These are phyloP conservation scores for Centropus unirufus DNA, from an alignment of 2,113 vertebrate species.

Conservation along the genomic window DNA sequence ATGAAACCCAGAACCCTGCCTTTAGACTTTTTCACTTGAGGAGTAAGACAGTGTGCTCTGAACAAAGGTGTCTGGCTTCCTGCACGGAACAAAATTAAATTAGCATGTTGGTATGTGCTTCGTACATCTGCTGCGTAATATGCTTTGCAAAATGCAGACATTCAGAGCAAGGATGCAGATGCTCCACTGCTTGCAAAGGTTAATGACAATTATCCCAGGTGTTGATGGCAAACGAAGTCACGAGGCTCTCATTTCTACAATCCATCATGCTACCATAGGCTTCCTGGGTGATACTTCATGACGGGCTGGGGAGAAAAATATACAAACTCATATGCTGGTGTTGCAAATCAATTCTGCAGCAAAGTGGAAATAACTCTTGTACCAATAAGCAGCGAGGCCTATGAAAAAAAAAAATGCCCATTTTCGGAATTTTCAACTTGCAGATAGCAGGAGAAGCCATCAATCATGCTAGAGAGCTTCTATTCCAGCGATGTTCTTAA, in stretches of 20 bases:
- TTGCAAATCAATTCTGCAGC: conserved; percentile 89
- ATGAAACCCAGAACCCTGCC: background rate
- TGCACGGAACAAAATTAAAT: conserved; percentile 2
- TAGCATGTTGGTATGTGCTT: background rate
- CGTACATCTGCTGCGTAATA: conserved; percentile 48
- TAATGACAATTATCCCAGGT: conserved; percentile 74
- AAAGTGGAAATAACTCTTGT: conserved; percentile 84
- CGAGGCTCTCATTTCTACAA: conserved; percentile 57
- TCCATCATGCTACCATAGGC: conserved; percentile 66
- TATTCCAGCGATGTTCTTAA: conserved; percentile 79
- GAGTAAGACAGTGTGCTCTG: conserved; percentile 3
- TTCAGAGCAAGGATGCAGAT: conserved; percentile 59
- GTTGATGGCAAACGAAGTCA: conserved; percentile 58
- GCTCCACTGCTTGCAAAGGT: conserved; percentile 46
- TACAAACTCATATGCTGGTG: conserved; percentile 85
- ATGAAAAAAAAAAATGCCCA: conserved; percentile 67
- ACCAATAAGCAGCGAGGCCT: conserved; percentile 77
- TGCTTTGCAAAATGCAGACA: conserved; percentile 48
- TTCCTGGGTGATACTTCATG: conserved; percentile 72
- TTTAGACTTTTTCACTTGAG: background rate
- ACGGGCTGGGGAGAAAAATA: conserved; percentile 86
- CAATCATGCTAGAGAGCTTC: conserved; percentile 87
- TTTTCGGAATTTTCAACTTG: conserved; percentile 84
- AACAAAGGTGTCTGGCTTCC: conserved; percentile 7
- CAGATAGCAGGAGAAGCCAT: conserved; percentile 91